Conservation (phyloP, 2,113 vertebrate species). For the Ondatra zibethicus region DNA sequence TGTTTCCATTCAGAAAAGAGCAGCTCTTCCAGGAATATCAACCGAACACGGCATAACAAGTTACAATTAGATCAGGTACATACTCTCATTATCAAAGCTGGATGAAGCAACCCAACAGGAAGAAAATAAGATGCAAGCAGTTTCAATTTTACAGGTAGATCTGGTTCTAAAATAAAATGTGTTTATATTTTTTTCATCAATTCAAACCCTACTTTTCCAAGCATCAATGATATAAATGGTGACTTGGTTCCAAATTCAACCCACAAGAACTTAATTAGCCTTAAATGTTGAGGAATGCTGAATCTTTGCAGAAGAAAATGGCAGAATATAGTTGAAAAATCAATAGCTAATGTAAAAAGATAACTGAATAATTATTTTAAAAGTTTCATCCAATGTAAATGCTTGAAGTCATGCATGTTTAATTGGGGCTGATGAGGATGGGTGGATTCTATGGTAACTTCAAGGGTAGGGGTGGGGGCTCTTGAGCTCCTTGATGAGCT, state of each 20-base stretch:
- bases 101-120: neutral
- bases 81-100: neutral
- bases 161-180: neutral
- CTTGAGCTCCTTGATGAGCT: neutral
- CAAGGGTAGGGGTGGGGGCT: neutral
- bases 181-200: constrained; percentile 44
- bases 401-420: constrained; percentile 30
- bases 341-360: constrained; percentile 43
- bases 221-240: constrained; percentile 43
- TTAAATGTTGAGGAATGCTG: constrained; percentile 42
- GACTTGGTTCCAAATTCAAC: constrained; percentile 36
- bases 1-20: neutral
- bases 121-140: neutral
- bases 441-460: neutral
- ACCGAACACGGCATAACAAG: neutral
- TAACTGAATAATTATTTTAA: constrained; percentile 12
- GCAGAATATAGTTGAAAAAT: constrained; percentile 23
- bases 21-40: neutral
- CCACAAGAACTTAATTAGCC: constrained; percentile 8
- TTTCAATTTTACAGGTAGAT: constrained; percentile 45
- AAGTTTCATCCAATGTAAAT: neutral
- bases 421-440: neutral
- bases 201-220: constrained; percentile 14
- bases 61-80: neutral
- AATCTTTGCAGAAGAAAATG: constrained; percentile 44